Evolutionary conservation across 2,797 vertebrate genomes (phyloP), one percentile per base, ranked within the genome.

Genomic region (Eulemur albifrons): DNA sequence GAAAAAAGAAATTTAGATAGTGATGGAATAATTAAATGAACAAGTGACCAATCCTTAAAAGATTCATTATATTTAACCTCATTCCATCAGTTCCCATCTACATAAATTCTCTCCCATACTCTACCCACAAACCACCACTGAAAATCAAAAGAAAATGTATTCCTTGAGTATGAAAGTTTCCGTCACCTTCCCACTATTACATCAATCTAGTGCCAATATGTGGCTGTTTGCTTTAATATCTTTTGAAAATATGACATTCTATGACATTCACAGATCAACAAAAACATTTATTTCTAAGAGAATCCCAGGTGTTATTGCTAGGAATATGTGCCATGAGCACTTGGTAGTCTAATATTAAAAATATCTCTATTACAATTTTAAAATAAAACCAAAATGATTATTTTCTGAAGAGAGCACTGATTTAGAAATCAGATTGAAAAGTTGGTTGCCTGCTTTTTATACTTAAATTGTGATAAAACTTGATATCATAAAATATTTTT

Each of bases 331-430:
- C 11, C 70, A 82, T 48, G 65, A 88, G 48, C 27, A 90, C 4
- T 25, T 61, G 21, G 23, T 32, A 57, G 18, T 15, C 85, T 85
- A 92, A 90, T 91, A 81, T 57, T 67, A 82, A 97, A 84, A 67
- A 72, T 25, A 20, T 17, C 35, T 11, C 23, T 48, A 43, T 77
- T 52, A 75, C 7, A 52, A 48, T 40, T 54, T 88, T 96, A 81
- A 32, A 88, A 92, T 84, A 87, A 91, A 86, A 92, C 87, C 40
- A 81, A 94, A 88, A 43, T 12, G 20, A 35, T 70, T 43, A 82
- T 63, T 94, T 91, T 93, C 38, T 67, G 10, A 82, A 77, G 23
- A 32, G 15, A 77, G 23, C 5, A 73, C 7, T 70, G 5, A 87
- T 38, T 88, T 61, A 84, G 50, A 61, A 92, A 75, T 85, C n/a